These are phyloP conservation scores for Sebastiscus tertius DNA, from an alignment of 2,797 vertebrate species.

Conservation along the genomic window DNA sequence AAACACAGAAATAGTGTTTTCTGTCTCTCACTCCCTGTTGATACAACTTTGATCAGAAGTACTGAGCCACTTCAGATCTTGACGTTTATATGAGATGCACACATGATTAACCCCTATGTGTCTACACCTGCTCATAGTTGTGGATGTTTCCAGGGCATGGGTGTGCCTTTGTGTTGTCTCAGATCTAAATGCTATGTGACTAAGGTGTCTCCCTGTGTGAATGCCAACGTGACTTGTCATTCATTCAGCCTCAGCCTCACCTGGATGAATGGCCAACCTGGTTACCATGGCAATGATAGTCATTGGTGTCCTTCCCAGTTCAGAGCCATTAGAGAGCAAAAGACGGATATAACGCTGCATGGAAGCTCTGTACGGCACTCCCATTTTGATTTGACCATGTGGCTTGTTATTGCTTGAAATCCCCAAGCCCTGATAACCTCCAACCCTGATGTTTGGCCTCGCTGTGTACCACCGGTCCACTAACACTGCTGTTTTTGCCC, in stretches of 20 bases:
- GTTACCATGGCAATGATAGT: slow-evolving; percentile 65
- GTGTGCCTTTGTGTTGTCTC: slow-evolving; percentile 65
- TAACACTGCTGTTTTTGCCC: slow-evolving; percentile 40
- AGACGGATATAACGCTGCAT: slow-evolving; percentile 70
- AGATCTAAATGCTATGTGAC: slow-evolving; percentile 53
- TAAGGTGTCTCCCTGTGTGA: slow-evolving; percentile 58
- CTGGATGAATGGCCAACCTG: slow-evolving; percentile 82
- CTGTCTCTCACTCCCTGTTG: slow-evolving; percentile 28
- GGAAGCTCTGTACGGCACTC: slow-evolving; percentile 70
- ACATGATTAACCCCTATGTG: slow-evolving; percentile 29
- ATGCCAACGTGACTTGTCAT: slow-evolving; percentile 77
- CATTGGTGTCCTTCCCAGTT: slow-evolving; percentile 60
- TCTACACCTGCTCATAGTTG: slow-evolving; percentile 31
- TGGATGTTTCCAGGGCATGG: slow-evolving; percentile 62
- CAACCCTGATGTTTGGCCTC: neutral
- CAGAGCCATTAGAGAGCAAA: slow-evolving; percentile 39
- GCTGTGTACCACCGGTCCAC: neutral
- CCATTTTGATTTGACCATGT: slow-evolving; percentile 61
- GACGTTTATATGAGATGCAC: slow-evolving; percentile 40
- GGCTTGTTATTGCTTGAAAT: slow-evolving; percentile 68
- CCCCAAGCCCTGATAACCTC: slow-evolving; percentile 29
- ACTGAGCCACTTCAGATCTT: slow-evolving; percentile 27
- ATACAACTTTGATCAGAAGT: slow-evolving; percentile 42
- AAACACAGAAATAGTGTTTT: slow-evolving; percentile 39
- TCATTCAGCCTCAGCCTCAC: slow-evolving; percentile 75